Base-by-base conservation (phyloP, 2,888 invertebrate genomes). In the Caenorhabditis japonica region DNA sequence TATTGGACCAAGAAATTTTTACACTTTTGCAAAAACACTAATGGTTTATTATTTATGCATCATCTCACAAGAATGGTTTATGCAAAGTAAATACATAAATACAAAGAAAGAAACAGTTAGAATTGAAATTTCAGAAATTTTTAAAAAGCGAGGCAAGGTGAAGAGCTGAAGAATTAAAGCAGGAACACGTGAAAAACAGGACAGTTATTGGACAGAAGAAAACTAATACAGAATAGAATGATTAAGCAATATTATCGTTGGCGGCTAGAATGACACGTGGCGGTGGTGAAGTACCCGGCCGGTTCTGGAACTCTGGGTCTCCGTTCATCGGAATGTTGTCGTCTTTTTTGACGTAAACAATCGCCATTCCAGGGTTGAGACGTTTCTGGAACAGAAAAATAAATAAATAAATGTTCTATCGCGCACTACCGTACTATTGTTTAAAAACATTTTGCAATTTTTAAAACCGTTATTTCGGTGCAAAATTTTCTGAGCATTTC, bases 301-400 rank as follows among this genome's bases (percentile, higher is more conserved):
- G 44, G 10, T 23, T 17, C 3, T 34, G 51, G 17, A 17, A 21
- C 8, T 56, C 55, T n/a, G 41, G 7, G 19, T 43, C 55, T 10
- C 7, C 43, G 21, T 21, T 3, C 5, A 43, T 12, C 8, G 52
- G 33, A 3, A 69, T n/a, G 13, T 41, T 17, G 7, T 69, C 69
- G 4, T 19, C 19, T 8, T 44, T 23, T 23, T 51, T 51, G n/a
- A 61, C 61, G 36, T 70, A 70, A 5, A 70, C 43, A 15, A 70
- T 70, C 51, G 34, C 23, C 60, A 70, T 56, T 23, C 13, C 23
- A 1, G 61, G 61, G 13, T 70, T 60, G 15, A 56, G 61, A n/a
- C 61, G 61, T 25, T 70, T 70, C 70, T 70, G 61, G n/a, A 60
- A 68, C 30, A n/a, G n/a, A n/a, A n/a, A n/a, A n/a, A n/a, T n/a